Conservation (phyloP, 2,113 vertebrate species). For the Nothocercus nigrocapillus region DNA sequence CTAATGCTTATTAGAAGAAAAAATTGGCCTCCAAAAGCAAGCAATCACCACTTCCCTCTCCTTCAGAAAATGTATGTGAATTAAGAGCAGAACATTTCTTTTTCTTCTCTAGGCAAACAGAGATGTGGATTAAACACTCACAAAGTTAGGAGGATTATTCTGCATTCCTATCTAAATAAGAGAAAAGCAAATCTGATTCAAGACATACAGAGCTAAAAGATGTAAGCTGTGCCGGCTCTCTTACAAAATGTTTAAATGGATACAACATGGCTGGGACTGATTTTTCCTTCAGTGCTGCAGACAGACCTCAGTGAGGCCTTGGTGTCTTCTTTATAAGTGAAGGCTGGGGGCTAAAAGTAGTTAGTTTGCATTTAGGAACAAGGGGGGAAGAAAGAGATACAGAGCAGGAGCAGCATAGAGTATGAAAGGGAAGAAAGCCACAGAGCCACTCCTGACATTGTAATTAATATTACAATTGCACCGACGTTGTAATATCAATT, state of each 20-base stretch:
- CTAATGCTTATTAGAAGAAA: not conserved
- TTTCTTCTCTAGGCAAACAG: not conserved
- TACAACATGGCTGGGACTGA: conserved; percentile 25
- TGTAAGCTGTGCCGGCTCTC: not conserved
- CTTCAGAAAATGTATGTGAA: not conserved
- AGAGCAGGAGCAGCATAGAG: not conserved
- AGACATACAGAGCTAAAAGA: not conserved
- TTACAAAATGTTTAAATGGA: conserved; percentile 19
- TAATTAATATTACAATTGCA: too few relatives aligned
- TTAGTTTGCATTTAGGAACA: conserved; percentile 30
- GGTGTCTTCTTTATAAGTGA: conserved; percentile 12
- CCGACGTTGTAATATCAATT: too few relatives aligned
- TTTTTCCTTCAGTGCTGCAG: conserved; percentile 32
- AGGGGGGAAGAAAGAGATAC: not conserved
- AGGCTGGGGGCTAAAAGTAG: not conserved
- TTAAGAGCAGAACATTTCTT: not conserved
- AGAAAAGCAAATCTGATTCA: not conserved
- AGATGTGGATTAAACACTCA: not conserved
- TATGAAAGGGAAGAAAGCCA: not conserved
- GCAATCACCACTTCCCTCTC: not conserved
- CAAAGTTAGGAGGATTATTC: not conserved
- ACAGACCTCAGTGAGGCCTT: not conserved
- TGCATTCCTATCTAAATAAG: not conserved
- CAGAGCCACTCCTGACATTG: not conserved
- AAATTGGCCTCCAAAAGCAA: not conserved